Percentiles rank a stretch among this genome's conserved stretches.
These are phyloP conservation scores for Drosophila seclusa DNA, from an alignment of 2,888 invertebrate genomes.

Conservation along the genomic window DNA sequence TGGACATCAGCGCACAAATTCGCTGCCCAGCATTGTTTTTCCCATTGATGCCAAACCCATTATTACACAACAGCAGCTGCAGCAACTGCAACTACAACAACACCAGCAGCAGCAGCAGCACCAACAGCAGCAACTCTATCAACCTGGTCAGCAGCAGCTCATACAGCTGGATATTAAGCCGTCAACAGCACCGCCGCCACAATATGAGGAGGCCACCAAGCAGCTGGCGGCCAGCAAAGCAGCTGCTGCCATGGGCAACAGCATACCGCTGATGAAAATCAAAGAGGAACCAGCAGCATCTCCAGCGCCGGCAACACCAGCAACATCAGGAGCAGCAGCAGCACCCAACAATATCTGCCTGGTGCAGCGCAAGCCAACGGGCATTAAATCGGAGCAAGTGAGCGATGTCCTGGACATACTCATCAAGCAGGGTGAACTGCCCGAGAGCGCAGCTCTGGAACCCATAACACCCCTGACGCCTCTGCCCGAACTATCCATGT, in stretches of 20 bases:
- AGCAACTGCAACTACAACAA: constrained; percentile 81
- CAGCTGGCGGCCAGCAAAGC: constrained; percentile 85
- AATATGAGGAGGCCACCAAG: constrained; percentile 90
- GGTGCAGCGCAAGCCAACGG: constrained; percentile 57
- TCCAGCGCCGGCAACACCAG: constrained; percentile 39
- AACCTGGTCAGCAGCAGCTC: constrained; percentile 76
- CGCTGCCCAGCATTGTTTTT: constrained; percentile 87
- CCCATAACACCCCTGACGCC: constrained; percentile 86
- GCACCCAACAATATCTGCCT: constrained; percentile 14
- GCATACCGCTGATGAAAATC: constrained; percentile 73
- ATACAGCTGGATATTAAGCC: constrained; percentile 85
- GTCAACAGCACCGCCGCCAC: constrained; percentile 86
- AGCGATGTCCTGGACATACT: constrained; percentile 95
- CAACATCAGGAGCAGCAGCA: constrained; percentile 2
- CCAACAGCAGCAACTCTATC: constrained; percentile 53
- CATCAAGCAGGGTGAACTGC: constrained; percentile 96
- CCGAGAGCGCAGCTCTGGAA: constrained; percentile 88
- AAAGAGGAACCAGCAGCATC: constrained; percentile 71
- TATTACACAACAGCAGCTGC: constrained; percentile 78
- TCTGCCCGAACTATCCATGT: constrained; percentile 67
- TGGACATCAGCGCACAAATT: constrained; percentile 86
- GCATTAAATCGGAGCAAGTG: constrained; percentile 84
- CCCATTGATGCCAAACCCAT: constrained; percentile 81
- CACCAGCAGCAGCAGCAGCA: constrained; percentile 65
- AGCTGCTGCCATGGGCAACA: constrained; percentile 64